Percentiles rank a stretch among this genome's conserved stretches.
These are phyloP conservation scores for Tenthredo scrophulariae DNA, from an alignment of 2,888 invertebrate species.

Conservation along the genomic window DNA sequence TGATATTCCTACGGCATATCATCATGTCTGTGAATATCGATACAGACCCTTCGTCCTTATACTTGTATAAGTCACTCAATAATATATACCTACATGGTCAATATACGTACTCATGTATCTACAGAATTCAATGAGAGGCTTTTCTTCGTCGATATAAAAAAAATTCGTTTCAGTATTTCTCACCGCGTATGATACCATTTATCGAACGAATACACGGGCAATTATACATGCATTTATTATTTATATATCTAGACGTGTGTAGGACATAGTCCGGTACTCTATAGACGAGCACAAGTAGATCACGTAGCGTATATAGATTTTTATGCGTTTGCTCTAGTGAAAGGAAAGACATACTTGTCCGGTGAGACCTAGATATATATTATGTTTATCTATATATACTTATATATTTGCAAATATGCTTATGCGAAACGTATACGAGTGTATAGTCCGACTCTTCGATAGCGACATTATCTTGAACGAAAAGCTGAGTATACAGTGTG, in stretches of 20 bases:
- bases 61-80: neutral
- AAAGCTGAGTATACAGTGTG: too few relatives aligned
- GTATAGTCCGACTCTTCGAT: neutral
- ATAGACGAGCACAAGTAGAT: slow-evolving; percentile 40
- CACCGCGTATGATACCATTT: neutral
- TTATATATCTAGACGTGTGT: neutral
- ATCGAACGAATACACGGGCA: neutral
- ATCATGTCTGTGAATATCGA: neutral
- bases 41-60: neutral
- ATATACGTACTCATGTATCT: neutral
- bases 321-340: slow-evolving; percentile 66
- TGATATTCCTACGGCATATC: neutral
- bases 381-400: neutral
- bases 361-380: slow-evolving; percentile 64
- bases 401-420: neutral
- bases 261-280: neutral
- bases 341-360: slow-evolving; percentile 66
- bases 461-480: neutral
- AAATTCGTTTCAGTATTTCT: neutral
- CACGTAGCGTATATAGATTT: slow-evolving; percentile 55
- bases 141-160: neutral
- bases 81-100: neutral
- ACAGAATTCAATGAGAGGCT: neutral
- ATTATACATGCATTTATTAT: neutral
- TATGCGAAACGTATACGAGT: neutral